phyloP scores from a whole-genome alignment of 2,113 vertebrate species.

The Talpa occidentalis region DNA sequence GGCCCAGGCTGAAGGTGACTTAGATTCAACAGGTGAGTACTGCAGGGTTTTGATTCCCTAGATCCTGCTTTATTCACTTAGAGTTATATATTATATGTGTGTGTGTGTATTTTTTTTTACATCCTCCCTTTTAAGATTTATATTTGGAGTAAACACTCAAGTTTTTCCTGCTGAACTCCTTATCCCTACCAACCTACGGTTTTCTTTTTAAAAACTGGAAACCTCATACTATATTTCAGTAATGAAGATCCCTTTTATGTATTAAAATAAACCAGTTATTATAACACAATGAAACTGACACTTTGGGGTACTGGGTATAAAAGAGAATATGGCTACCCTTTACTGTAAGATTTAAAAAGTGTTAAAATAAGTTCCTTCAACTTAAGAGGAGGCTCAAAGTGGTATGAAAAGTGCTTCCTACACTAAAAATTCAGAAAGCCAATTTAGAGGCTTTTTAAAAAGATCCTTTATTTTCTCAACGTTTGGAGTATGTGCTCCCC shows the following conservation, averaged over 20 bases:
- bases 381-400: constrained; percentile 41
- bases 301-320: constrained; percentile 33
- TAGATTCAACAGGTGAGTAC: neutral
- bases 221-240: constrained; percentile 64
- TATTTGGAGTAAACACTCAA: constrained; percentile 63
- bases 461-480: neutral
- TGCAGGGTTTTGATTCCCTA: neutral
- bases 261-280: constrained; percentile 76
- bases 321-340: constrained; percentile 29
- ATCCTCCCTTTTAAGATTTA: constrained; percentile 51
- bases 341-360: constrained; percentile 57
- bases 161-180: constrained; percentile 42
- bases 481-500: neutral
- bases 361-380: constrained; percentile 73
- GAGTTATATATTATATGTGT: neutral
- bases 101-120: constrained; percentile 26
- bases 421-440: constrained; percentile 31
- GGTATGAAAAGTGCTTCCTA: constrained; percentile 52
- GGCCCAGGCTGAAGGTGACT: neutral
- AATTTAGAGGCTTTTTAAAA: constrained; percentile 28
- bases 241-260: constrained; percentile 61
- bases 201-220: constrained; percentile 75
- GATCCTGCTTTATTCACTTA: neutral
- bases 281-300: constrained; percentile 63
- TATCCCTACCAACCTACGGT: constrained; percentile 54